Evolutionary conservation across 2,888 invertebrate species (phyloP), one percentile per base, ranked within the genome.

Genomic region (Drosophila lacicola): DNA sequence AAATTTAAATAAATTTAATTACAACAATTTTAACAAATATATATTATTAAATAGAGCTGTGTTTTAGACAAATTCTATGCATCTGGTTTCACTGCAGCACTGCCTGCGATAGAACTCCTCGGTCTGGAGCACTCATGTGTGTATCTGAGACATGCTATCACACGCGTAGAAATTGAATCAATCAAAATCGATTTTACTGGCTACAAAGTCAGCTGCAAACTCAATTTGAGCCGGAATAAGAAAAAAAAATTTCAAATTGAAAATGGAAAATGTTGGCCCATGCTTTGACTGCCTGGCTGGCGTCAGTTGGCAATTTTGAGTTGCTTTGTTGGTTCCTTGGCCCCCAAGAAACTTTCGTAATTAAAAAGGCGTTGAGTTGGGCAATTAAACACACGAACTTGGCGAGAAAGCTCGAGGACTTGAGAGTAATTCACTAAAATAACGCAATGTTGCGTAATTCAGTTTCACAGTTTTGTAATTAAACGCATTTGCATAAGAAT

Each of bases 391-490:
- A 89, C 85, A 86, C 89, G 85, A 84, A 85, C 77, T 77, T 34
- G 19, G 9, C 54, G 49, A 62, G 49, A 41, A 46, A 51, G 14
- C 53, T 14, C 34, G 9, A 34, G n/a, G 39, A 36, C 58, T 65
- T n/a, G 37, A 50, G 69, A 58, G 47, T 83, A 88, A 83, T 81
- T 69, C 73, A 76, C 73, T 60, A 71, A 83, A 84, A 84, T 68
- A 89, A 89, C 89, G 85, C 84, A 89, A 87, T 82, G 88, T 79
- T 82, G 82, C 88, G 78, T 83, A 85, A 87, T 79, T 74, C 81
- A 77, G 82, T 82, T 90, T 89, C 90, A 88, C 90, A 90, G 90
- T 90, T 90, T 91, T 88, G 91, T 91, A 90, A 90, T 91, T 90
- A 90, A 90, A 87, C 75, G 82, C 83, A 90, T 90, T 90, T 91